These are phyloP conservation scores for Catostylus mosaicus DNA, from an alignment of 30 jellyfish, hydroid and myxozoan genomes.

Conservation along the genomic window DNA sequence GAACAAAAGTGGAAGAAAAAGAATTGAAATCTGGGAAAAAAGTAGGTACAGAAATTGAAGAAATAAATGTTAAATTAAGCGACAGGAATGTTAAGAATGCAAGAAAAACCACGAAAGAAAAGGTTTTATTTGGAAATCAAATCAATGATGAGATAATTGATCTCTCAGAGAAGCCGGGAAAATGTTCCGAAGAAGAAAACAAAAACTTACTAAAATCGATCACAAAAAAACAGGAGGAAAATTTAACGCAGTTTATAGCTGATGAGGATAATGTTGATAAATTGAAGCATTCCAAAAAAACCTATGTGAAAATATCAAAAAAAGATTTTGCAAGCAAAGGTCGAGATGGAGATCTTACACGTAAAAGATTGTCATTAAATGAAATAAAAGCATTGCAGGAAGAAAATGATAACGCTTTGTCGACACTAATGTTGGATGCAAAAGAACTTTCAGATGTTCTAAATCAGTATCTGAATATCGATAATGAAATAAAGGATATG, in stretches of 20 bases:
- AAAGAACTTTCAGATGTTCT: conserved; percentile 29
- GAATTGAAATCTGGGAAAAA: not conserved
- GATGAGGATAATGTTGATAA: not conserved
- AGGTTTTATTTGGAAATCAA: not conserved
- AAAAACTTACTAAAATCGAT: not conserved
- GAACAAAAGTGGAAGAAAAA: conserved; percentile 2
- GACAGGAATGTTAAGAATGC: not conserved
- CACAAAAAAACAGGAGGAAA: conserved; percentile 1
- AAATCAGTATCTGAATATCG: conserved; percentile 10
- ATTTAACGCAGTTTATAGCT: not conserved
- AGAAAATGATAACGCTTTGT: conserved; percentile 20
- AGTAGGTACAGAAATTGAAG: not conserved
- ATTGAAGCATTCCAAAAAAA: not conserved
- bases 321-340: too few relatives aligned
- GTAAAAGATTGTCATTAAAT: not conserved
- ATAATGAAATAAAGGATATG: conserved; percentile 27
- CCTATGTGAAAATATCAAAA: not conserved
- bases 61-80: not conserved
- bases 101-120: not conserved
- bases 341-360: not conserved
- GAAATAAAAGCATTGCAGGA: not conserved
- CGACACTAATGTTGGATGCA: conserved; percentile 18
- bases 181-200: not conserved
- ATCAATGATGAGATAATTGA: not conserved
- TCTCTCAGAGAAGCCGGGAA: not conserved